These are phyloP conservation scores for Cantharis lateralis DNA, from an alignment of 2,888 invertebrate species.

Conservation along the genomic window DNA sequence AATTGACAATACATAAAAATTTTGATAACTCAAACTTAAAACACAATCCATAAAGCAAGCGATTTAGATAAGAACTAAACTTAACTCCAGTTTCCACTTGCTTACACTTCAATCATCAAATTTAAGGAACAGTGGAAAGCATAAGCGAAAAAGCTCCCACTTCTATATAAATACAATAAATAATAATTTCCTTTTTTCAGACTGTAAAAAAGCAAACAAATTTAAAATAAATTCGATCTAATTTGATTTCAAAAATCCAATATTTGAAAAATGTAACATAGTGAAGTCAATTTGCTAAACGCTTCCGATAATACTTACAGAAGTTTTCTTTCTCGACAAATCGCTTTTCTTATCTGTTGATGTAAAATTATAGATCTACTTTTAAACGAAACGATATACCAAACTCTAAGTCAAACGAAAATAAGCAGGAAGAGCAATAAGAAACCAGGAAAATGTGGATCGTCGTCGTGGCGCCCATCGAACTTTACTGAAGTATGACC, in stretches of 20 bases:
- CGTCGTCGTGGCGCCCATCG: slow-evolving; percentile 30
- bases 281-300: neutral
- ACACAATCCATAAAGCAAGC: neutral
- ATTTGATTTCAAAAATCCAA: slow-evolving; percentile 2
- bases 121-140: neutral
- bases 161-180: neutral
- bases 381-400: slow-evolving; percentile 16
- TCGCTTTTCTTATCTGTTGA: neutral
- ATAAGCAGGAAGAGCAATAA: slow-evolving; percentile 22
- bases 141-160: neutral
- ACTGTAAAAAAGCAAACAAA: neutral
- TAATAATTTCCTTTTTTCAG: neutral
- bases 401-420: slow-evolving; percentile 12
- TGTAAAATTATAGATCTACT: slow-evolving; percentile 23
- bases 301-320: slow-evolving; percentile 9
- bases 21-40: neutral
- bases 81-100: neutral
- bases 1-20: neutral
- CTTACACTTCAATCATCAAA: neutral
- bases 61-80: neutral
- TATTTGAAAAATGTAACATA: slow-evolving; percentile 4
- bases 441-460: slow-evolving; percentile 21
- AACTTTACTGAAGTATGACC: slow-evolving; percentile 36
- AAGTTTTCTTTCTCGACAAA: neutral
- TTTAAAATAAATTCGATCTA: neutral